Evolutionary conservation across 2,797 vertebrate species (phyloP).

Genomic region (Leuciscus waleckii): DNA sequence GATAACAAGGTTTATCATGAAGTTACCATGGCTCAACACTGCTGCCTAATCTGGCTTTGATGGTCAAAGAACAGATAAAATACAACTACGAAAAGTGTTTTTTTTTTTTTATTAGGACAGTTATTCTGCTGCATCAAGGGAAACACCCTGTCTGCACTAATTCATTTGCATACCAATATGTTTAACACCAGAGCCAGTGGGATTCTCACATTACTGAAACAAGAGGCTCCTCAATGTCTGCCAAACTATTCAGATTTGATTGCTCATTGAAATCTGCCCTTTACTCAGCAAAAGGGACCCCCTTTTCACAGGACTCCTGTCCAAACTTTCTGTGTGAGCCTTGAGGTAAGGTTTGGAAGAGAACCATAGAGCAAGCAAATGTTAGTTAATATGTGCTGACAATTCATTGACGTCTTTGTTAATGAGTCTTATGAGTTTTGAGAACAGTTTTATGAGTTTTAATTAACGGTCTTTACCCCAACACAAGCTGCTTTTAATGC

Average conservation of each 20-base stretch:
- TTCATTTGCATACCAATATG: slow-evolving; percentile 56
- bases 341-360: slow-evolving; percentile 2
- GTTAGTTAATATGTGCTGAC: neutral
- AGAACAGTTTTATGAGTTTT: neutral
- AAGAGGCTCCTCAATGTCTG: slow-evolving; percentile 35
- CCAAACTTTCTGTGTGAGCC: slow-evolving; percentile 19
- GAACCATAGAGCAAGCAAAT: neutral
- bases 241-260: slow-evolving; percentile 53
- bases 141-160: neutral
- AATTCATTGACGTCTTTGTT: neutral
- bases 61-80: slow-evolving; percentile 1
- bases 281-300: slow-evolving; percentile 41
- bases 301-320: slow-evolving; percentile 30
- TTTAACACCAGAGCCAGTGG: slow-evolving; percentile 27
- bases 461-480: neutral
- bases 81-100: neutral
- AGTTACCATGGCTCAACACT: neutral
- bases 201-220: slow-evolving; percentile 34
- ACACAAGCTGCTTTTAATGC: neutral
- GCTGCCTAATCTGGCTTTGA: neutral
- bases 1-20: neutral
- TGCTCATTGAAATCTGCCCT: slow-evolving; percentile 46
- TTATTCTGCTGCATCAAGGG: neutral
- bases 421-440: neutral
- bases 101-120: neutral